phyloP scores from a whole-genome alignment of 2,113 vertebrate genomes.

The Aspidoscelis tigris region DNA sequence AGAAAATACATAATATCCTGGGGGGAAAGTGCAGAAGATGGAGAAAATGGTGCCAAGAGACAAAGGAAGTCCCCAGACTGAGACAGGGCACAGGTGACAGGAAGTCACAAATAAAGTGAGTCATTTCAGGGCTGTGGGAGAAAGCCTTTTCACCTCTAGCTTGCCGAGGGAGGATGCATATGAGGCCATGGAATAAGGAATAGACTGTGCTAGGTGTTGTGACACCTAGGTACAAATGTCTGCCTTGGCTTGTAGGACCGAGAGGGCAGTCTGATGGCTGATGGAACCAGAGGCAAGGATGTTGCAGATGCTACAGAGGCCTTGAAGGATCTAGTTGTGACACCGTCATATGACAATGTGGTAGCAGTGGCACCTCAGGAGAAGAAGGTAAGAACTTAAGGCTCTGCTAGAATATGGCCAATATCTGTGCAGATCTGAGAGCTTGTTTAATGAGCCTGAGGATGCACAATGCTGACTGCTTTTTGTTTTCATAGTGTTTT shows the following conservation, averaged over 20 bases:
- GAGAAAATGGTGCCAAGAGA: too few relatives aligned
- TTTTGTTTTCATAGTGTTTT: conserved; percentile 74
- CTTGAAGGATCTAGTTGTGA: conserved; percentile 81
- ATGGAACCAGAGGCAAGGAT: conserved; percentile 64
- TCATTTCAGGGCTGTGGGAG: too few relatives aligned
- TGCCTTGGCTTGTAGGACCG: conserved; percentile 78
- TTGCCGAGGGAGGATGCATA: background rate
- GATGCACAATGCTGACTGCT: background rate
- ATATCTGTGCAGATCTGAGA: background rate
- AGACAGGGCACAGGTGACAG: too few relatives aligned
- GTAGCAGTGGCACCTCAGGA: conserved; percentile 60
- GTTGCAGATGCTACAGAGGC: conserved; percentile 60
- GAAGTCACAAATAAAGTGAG: too few relatives aligned
- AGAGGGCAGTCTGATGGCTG: conserved; percentile 77
- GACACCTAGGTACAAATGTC: conserved; percentile 27
- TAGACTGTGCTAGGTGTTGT: background rate
- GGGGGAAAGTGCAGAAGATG: too few relatives aligned
- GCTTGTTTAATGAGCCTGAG: background rate
- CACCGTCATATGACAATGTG: conserved; percentile 70
- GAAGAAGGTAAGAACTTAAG: conserved; percentile 69
- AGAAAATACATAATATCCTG: too few relatives aligned
- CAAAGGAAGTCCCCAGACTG: too few relatives aligned
- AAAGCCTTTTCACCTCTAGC: too few relatives aligned
- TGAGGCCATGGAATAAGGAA: background rate
- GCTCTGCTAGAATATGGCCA: background rate